A percentile compares a stretch with the other conserved stretches of the same genome.
Evolutionary conservation across 2,797 vertebrate species (phyloP).

Genomic region (Podargus strigoides): DNA sequence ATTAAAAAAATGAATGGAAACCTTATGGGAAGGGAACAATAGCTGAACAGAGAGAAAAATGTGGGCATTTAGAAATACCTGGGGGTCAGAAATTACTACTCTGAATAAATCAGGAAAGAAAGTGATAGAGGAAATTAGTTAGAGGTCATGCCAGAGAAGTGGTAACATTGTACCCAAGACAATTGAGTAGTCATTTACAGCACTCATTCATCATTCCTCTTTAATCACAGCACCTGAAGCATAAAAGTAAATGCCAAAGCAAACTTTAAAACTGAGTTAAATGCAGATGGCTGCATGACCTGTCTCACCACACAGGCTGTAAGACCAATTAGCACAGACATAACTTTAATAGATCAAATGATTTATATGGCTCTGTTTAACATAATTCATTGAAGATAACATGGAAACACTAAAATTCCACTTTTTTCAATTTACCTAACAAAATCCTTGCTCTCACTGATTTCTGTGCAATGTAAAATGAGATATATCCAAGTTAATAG

Average conservation of each 20-base stretch:
- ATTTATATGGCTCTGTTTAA: not conserved
- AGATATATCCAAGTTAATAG: not conserved
- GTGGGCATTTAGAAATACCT: not conserved
- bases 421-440: not conserved
- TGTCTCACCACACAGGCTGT: not conserved
- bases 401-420: not conserved
- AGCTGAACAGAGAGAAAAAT: not conserved
- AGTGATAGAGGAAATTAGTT: not conserved
- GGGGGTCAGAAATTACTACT: not conserved
- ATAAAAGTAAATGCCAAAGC: slow-evolving; percentile 51
- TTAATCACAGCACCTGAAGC: slow-evolving; percentile 31
- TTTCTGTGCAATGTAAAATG: not conserved
- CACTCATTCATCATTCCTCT: not conserved
- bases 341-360: not conserved
- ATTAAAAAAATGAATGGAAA: not conserved
- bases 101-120: not conserved
- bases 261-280: slow-evolving; percentile 34
- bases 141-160: not conserved
- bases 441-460: not conserved
- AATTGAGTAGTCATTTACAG: not conserved
- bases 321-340: not conserved
- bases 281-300: not conserved
- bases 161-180: not conserved
- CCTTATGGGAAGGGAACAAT: not conserved
- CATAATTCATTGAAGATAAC: not conserved